Evolutionary conservation across 2,113 vertebrate species (phyloP).

Genomic region (Pelvicachromis taeniatus): DNA sequence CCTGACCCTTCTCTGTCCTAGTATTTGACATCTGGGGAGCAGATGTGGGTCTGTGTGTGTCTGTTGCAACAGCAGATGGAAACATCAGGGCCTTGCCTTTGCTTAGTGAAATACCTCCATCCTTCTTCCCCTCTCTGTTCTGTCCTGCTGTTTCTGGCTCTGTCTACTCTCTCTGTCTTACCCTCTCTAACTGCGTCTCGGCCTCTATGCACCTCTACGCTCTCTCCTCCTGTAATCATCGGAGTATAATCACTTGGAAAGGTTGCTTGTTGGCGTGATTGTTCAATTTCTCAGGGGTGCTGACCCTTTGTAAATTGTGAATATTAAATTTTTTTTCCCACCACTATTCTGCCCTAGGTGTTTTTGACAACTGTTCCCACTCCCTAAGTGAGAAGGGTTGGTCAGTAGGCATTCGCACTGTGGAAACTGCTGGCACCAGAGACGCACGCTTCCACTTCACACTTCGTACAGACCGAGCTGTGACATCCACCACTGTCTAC

Average conservation of each 20-base stretch:
- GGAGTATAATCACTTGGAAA: neutral
- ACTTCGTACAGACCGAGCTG: conserved; percentile 86
- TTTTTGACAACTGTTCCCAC: conserved; percentile 96
- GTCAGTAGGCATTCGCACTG: conserved; percentile 85
- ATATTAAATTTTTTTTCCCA: neutral
- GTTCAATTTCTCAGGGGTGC: neutral
- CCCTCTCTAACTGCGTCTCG: neutral
- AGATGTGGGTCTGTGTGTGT: conserved; percentile 66
- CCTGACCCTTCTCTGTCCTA: conserved; percentile 75
- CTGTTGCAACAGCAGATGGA: conserved; percentile 69
- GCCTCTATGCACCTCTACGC: neutral
- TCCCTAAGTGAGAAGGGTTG: conserved; percentile 87
- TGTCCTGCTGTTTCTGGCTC: conserved; percentile 32
- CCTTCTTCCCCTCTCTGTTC: conserved; percentile 40
- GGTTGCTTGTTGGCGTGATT: neutral
- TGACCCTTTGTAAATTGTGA: neutral
- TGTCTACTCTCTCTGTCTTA: conserved; percentile 12
- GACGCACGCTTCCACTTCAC: conserved; percentile 92
- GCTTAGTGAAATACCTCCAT: conserved; percentile 63
- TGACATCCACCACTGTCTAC: conserved; percentile 74
- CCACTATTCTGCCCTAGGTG: conserved; percentile 67
- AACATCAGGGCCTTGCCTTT: conserved; percentile 58
- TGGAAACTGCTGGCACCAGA: conserved; percentile 72
- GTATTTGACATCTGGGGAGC: conserved; percentile 68
- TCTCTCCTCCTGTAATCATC: neutral